Conservation (phyloP, 2,113 vertebrate genomes). For the Lamprotornis superbus region DNA sequence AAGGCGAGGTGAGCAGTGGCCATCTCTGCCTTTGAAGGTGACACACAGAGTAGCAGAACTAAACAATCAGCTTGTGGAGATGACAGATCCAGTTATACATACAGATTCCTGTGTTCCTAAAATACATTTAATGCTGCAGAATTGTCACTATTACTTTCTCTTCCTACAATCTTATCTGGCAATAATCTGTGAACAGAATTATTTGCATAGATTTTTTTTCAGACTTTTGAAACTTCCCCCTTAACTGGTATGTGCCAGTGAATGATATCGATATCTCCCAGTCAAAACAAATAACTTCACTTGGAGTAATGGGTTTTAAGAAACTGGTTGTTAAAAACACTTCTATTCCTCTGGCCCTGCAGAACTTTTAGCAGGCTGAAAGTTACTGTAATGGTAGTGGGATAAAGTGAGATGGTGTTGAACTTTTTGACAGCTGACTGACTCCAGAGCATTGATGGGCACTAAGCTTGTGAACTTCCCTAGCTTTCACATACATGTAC, state of each 20-base stretch:
- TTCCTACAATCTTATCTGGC: not conserved
- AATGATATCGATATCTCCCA: not conserved
- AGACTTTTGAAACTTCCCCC: not conserved
- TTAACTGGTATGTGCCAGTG: not conserved
- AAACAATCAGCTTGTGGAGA: conserved; percentile 1
- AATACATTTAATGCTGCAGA: not conserved
- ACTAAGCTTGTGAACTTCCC: not conserved
- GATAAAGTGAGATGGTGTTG: not conserved
- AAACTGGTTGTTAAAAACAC: not conserved
- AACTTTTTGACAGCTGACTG: not conserved
- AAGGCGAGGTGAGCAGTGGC: accelerated
- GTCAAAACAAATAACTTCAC: not conserved
- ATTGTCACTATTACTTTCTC: not conserved
- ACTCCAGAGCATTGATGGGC: not conserved
- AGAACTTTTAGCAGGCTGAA: not conserved
- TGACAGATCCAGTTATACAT: not conserved
- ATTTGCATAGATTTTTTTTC: not conserved
- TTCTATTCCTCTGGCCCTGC: accelerated
- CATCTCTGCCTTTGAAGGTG: not conserved
- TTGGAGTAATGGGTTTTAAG: not conserved
- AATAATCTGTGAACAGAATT: not conserved
- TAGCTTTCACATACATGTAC: not conserved
- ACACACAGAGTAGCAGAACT: not conserved
- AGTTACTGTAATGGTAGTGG: not conserved
- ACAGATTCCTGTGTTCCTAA: conserved; percentile 3